Evolutionary conservation across 2,797 vertebrate genomes (phyloP).

Genomic region (Ctenopoma kingsleyae): DNA sequence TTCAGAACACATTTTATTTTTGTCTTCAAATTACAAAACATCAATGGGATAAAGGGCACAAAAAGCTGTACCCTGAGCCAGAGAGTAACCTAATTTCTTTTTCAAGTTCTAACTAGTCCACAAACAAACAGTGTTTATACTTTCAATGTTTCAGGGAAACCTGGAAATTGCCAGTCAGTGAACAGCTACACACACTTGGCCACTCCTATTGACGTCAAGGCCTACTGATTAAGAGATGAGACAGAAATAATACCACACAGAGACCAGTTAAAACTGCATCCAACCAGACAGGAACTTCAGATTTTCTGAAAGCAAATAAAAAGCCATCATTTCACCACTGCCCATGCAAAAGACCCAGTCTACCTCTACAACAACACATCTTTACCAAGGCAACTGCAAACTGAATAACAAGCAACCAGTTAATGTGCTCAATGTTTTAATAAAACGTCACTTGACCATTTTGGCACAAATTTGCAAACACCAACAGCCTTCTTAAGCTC

Average conservation of each 20-base stretch:
- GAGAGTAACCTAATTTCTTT: constrained; percentile 3
- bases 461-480: not conserved
- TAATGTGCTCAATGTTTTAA: not conserved
- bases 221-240: constrained; percentile 74
- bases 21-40: constrained; percentile 1
- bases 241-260: constrained; percentile 49
- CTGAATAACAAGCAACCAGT: not conserved
- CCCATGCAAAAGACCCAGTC: not conserved
- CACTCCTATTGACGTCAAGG: constrained; percentile 75
- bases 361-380: not conserved
- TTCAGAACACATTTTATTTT: not conserved
- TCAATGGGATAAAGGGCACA: not conserved
- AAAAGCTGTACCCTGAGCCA: not conserved
- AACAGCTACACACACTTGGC: constrained; percentile 50
- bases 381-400: not conserved
- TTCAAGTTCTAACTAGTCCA: constrained; percentile 48
- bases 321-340: not conserved
- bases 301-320: constrained; percentile 7
- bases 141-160: constrained; percentile 28
- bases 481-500: not conserved
- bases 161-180: constrained; percentile 38
- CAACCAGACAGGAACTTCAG: constrained; percentile 6
- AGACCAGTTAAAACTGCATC: constrained; percentile 31
- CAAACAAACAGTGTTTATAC: not conserved
- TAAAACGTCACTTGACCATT: not conserved